Evolutionary conservation across 2,888 invertebrate species (phyloP), one percentile per base, ranked within the genome.

Genomic region (Pseudococcus longispinus): DNA sequence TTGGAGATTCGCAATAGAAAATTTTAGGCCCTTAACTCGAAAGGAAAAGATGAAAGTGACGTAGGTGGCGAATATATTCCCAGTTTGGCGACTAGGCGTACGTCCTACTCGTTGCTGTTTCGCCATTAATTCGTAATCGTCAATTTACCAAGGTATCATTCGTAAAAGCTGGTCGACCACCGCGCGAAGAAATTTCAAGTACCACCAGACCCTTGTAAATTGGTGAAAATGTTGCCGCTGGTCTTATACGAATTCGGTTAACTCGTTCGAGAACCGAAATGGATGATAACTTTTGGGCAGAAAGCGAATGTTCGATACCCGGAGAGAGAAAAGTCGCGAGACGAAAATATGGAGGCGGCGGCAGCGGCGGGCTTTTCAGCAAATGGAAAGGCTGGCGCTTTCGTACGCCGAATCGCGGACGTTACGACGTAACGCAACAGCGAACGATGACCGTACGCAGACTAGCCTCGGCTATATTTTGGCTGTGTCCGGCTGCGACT

Each of bases 371-470:
- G 2, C 23, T 32, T 42, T 29, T 85, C 42, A 6, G 37, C 37
- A 85, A 85, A 32, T 70, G 60, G 85, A 85, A 65, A 29, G 44
- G 23, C 1, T 44, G 65, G 42, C 42, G 26, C 5, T 70, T 60
- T 20, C 65, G 65, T n/a, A 18, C 70, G 37, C 44, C 74, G 74
- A 85, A 85, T 85, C 85, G 85, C 23, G 85, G 85, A 20, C 85
- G 65, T 29, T 85, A 85, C 44, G 85, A 85, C 23, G 65, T 85
- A 4, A 44, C 42, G 42, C 65, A 23, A 44, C 44, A 65, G 9
- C 65, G 85, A 1, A 65, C 70, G 37, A 70, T 74, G 11, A 74
- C 42, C 26, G 42, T 85, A 13, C 42, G 85, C 5, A 65, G 15
- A 70, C n/a, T 84, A 15, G 84, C 80, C 11, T 44, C 51, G 51